phyloP scores from a whole-genome alignment of 2,797 vertebrate species.

The Pipistrellus kuhlii region DNA sequence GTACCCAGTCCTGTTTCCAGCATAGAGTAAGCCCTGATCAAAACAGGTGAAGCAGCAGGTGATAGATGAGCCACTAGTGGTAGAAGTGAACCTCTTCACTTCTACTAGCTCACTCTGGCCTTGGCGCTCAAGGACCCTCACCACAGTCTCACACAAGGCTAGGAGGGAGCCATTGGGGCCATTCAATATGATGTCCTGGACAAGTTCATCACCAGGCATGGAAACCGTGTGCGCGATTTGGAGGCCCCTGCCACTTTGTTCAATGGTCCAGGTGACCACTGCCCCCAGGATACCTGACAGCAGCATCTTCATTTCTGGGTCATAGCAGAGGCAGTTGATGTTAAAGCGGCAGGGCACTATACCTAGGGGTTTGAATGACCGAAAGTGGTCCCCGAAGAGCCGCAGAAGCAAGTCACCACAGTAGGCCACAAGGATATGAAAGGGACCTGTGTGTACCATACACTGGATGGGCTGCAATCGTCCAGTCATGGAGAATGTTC shows the following conservation, averaged over 20 bases:
- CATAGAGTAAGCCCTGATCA: slow-evolving; percentile 76
- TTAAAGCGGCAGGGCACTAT: slow-evolving; percentile 76
- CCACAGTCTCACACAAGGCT: slow-evolving; percentile 78
- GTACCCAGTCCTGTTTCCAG: slow-evolving; percentile 79
- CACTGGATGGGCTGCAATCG: slow-evolving; percentile 60
- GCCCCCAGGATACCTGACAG: slow-evolving; percentile 79
- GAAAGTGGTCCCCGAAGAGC: slow-evolving; percentile 83
- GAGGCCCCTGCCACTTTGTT: slow-evolving; percentile 59
- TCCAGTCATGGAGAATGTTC: slow-evolving; percentile 64
- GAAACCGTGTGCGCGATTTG: slow-evolving; percentile 42
- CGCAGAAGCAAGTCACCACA: slow-evolving; percentile 83
- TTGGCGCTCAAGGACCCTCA: slow-evolving; percentile 75
- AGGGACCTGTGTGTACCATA: slow-evolving; percentile 73
- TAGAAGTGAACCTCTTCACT: slow-evolving; percentile 58
- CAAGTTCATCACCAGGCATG: slow-evolving; percentile 70
- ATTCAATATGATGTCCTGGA: slow-evolving; percentile 78
- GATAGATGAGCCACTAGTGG: slow-evolving; percentile 65
- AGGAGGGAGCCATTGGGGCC: slow-evolving; percentile 71
- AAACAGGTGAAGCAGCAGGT: slow-evolving; percentile 76
- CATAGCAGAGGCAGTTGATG: slow-evolving; percentile 83
- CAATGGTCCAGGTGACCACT: slow-evolving; percentile 81
- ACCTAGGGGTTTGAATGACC: slow-evolving; percentile 66
- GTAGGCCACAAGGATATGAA: slow-evolving; percentile 78
- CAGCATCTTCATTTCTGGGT: slow-evolving; percentile 75
- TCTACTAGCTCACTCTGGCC: slow-evolving; percentile 55